Percentiles rank a stretch among this genome's conserved stretches.
Evolutionary conservation across 2,113 vertebrate species (phyloP).

Genomic region (Danionella cerebrum): DNA sequence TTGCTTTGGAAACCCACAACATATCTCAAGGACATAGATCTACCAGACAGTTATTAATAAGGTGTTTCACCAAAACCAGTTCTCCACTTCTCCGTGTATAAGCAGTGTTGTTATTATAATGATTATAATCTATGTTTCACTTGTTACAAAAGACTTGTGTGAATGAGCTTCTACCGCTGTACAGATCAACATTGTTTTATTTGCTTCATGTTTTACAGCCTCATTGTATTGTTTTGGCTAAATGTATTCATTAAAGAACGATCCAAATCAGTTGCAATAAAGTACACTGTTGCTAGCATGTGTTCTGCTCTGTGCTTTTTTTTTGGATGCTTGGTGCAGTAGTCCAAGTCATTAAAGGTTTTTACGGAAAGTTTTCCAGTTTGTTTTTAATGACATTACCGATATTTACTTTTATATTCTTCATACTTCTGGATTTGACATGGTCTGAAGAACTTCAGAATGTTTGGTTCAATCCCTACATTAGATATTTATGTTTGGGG

Average conservation of each 20-base stretch:
- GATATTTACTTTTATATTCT: too few relatives aligned
- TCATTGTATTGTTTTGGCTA: slow-evolving; percentile 73
- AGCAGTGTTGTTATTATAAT: slow-evolving; percentile 27
- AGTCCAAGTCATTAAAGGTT: too few relatives aligned
- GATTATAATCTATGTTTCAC: slow-evolving; percentile 21
- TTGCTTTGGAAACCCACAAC: slow-evolving; percentile 20
- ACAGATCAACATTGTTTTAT: slow-evolving; percentile 71
- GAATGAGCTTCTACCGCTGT: slow-evolving; percentile 77
- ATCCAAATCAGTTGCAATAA: slow-evolving; percentile 62
- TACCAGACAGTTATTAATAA: not conserved
- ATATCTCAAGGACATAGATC: not conserved
- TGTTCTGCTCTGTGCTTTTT: slow-evolving; percentile 17
- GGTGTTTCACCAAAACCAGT: not conserved
- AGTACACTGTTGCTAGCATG: slow-evolving; percentile 67
- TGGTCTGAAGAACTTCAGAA: too few relatives aligned
- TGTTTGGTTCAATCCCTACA: too few relatives aligned
- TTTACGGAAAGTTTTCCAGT: too few relatives aligned
- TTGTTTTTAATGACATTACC: too few relatives aligned
- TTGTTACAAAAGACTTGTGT: slow-evolving; percentile 58
- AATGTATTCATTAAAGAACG: slow-evolving; percentile 67
- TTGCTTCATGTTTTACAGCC: slow-evolving; percentile 87
- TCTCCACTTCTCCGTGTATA: slow-evolving; percentile 19
- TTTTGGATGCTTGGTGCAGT: not conserved
- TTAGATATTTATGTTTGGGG: too few relatives aligned
- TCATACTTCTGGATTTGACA: too few relatives aligned